Evolutionary conservation across 2,888 invertebrate genomes (phyloP).

Genomic region (Ennomos quercinarius): DNA sequence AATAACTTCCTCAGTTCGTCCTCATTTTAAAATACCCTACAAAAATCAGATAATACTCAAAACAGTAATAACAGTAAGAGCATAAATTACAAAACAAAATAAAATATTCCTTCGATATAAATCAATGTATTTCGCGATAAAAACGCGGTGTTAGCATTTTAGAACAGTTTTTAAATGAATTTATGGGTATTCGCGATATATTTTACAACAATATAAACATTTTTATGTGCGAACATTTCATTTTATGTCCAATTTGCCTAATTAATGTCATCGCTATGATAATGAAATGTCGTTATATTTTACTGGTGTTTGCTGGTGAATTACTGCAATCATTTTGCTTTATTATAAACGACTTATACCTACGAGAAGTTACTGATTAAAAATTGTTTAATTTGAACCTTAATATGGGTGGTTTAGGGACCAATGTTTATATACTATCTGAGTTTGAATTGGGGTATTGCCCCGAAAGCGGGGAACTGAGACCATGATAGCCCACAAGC

Average conservation of each 20-base stretch:
- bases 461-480: too few species aligned
- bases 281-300: constrained; percentile 11
- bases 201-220: constrained; percentile 19
- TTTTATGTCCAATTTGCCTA: constrained; percentile 27
- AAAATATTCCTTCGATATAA: constrained; percentile 20
- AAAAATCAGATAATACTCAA: constrained; percentile 9
- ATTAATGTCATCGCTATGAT: constrained; percentile 31
- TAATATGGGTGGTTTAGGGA: too few species aligned
- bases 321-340: too few species aligned
- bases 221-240: constrained; percentile 21
- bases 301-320: not conserved
- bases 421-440: too few species aligned
- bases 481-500: too few species aligned
- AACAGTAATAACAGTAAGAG: constrained; percentile 1
- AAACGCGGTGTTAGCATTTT: constrained; percentile 19
- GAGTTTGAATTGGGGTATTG: too few species aligned
- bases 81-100: constrained; percentile 19
- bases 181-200: constrained; percentile 15
- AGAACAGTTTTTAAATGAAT: constrained; percentile 21
- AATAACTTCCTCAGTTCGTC: not conserved
- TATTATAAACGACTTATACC: too few species aligned
- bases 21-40: constrained; percentile 5
- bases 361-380: too few species aligned
- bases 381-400: too few species aligned
- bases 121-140: constrained; percentile 22